Evolutionary conservation across 2,888 invertebrate genomes (phyloP), one percentile per base, ranked within the genome.

Genomic region (Polia nebulosa): DNA sequence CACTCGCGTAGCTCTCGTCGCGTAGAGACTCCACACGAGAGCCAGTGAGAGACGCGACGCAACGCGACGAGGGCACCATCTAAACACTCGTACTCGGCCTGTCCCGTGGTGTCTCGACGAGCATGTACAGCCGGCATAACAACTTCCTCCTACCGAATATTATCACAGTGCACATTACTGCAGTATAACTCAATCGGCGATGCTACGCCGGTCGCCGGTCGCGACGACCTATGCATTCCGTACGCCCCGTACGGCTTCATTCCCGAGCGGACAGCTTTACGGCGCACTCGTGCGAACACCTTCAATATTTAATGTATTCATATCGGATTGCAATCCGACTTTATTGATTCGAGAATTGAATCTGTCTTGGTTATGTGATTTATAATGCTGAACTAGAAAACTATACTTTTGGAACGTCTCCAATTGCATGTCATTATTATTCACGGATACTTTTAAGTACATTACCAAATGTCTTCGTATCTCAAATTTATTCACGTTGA

Each of bases 281-380:
- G 70, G 58, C n/a, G 51, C 64, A 53, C 70, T 55, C 80, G 76
- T 80, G 65, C 80, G 64, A 80, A 57, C 69, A 72, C 72, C 63
- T 76, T 64, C 64, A 55, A 75, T 69, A 72, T 78, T 78, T 67
- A 80, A 78, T 76, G 81, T 72, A 68, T 62, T 71, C 67, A 68
- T 68, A 61, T 67, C 55, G 61, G 65, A 77, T 51, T 67, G 70
- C 70, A 66, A 74, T 74, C 57, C 80, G 7, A 56, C 56, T 70
- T 80, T 80, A 76, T 78, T 78, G 76, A 80, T 78, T 80, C 34
- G 62, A 70, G 53, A 76, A 78, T 78, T 80, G 71, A 76, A 78
- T 76, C 76, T 76, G 76, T 80, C 80, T 80, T 41, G 49, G 60
- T 49, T 39, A 44, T 32, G 47, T 76, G 70, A 80, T 45, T 57